Base-by-base conservation (phyloP, 1,140 invertebrate species). In the Galleria mellonella region DNA sequence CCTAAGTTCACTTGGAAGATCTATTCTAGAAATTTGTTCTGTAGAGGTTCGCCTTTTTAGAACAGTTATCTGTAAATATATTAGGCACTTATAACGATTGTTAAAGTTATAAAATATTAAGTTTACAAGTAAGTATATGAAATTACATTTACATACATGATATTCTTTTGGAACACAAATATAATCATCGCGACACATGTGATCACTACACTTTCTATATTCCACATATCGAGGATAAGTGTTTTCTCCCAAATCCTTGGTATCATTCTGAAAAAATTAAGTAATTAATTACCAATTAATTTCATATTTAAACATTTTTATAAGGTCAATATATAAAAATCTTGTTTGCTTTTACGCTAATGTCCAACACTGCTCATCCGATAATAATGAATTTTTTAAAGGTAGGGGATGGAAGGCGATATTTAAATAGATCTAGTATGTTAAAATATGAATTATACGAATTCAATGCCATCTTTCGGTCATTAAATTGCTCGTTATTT, bases 41-140 rank as follows among this genome's bases (percentile, higher is more conserved):
- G 32, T 43, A 4, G 35, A 35, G 11, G 55, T 56, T 41, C 56
- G 63, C 36, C 56, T 60, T 52, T 66, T 77, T 11, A 82, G 55
- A 10, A 82, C 56, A 6, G 64, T 73, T 43, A 82, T 43, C 77
- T 82, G 48, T 28, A 68, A 72, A 23, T 23, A 23, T 6, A 23
- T 23, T 23, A 3, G 6, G 17, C 6, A 23, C 6, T 23, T 23
- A 23, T n/a, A n/a, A n/a, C n/a, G 6, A 29, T 31, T 40, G 9
- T 14, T 36, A 29, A 15, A 46, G 39, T 32, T 23, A 36, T 35
- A 42, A n/a, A n/a, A n/a, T n/a, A 33, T 33, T 40, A 28, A 23
- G 27, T 27, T 33, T 6, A 40, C 30, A 3, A 15, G 4, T 4
- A 5, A 36, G 9, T 14, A 43, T 38, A 11, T 2, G 6, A 23